A percentile compares a stretch with the other conserved stretches of the same genome.
Evolutionary conservation across 2,113 vertebrate species (phyloP).

Genomic region (Mola mola): DNA sequence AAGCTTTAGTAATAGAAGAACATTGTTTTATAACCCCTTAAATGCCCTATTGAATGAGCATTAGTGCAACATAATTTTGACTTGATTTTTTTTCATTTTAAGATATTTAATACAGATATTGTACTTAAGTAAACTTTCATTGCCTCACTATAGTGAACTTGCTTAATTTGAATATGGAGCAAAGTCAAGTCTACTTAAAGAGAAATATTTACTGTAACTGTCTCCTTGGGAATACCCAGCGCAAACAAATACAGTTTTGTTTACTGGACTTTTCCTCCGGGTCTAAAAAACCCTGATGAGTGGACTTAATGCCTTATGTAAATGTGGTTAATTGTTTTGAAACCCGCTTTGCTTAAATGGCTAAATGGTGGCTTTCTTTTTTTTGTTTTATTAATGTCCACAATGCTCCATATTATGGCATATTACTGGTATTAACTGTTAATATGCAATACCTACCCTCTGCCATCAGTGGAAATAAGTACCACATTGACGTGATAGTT

Average conservation of each 20-base stretch:
- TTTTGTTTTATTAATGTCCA: neutral
- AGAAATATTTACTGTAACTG: conserved; percentile 19
- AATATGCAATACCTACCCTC: neutral
- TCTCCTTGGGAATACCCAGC: conserved; percentile 23
- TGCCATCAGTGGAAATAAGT: conserved; percentile 10
- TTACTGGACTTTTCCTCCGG: conserved; percentile 23
- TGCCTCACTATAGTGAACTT: conserved; percentile 1
- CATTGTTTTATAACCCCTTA: too few relatives aligned
- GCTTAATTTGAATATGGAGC: conserved; percentile 2
- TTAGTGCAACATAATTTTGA: neutral
- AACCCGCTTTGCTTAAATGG: conserved; percentile 25
- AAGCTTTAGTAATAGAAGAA: neutral
- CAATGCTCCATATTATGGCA: neutral
- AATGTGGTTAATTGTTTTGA: conserved; percentile 5
- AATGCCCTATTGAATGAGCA: neutral
- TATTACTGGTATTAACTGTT: neutral
- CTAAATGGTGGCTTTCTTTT: neutral
- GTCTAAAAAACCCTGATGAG: conserved; percentile 1
- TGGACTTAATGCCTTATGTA: neutral
- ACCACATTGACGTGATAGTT: neutral
- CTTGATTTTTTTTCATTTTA: neutral
- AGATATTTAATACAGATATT: neutral
- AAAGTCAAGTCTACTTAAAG: conserved; percentile 15
- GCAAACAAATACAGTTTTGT: conserved; percentile 43
- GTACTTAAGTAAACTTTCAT: neutral